phyloP scores from a whole-genome alignment of 2,113 vertebrate species.

The Myocastor coypus region DNA sequence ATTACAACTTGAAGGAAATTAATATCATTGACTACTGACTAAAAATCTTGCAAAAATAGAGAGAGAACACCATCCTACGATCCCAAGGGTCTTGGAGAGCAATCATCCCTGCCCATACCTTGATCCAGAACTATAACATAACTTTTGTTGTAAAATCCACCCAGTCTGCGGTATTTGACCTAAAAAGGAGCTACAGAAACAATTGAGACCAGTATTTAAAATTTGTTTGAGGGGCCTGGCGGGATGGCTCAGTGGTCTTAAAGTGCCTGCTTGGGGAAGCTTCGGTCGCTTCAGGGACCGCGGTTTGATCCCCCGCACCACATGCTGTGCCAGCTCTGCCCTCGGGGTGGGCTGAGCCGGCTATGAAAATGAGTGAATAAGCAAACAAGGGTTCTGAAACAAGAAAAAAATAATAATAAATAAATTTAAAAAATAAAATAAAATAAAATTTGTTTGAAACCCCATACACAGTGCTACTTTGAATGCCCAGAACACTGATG shows the following conservation, averaged over 20 bases:
- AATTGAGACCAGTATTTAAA: neutral
- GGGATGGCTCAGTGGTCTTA: no score
- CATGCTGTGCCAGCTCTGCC: no score
- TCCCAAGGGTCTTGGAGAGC: neutral
- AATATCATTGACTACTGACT: neutral
- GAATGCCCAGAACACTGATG: neutral
- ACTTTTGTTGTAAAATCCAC: neutral
- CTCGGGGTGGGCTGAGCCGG: no score
- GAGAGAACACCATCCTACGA: neutral
- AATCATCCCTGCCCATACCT: neutral
- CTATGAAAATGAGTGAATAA: no score
- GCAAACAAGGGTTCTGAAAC: no score
- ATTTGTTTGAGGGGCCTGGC: no score
- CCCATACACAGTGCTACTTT: neutral
- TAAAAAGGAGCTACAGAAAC: neutral
- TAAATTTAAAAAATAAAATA: no score
- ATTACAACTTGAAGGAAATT: neutral
- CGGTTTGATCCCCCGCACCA: no score
- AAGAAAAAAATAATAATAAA: no score
- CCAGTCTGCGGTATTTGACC: neutral
- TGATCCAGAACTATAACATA: neutral
- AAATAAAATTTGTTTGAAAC: conserved; percentile 36
- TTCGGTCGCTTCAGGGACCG: no score
- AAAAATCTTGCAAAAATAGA: neutral
- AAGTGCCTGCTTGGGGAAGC: no score